Evolutionary conservation across 2,113 vertebrate genomes (phyloP), one percentile per base, ranked within the genome.

Genomic region (Rhea pennata): DNA sequence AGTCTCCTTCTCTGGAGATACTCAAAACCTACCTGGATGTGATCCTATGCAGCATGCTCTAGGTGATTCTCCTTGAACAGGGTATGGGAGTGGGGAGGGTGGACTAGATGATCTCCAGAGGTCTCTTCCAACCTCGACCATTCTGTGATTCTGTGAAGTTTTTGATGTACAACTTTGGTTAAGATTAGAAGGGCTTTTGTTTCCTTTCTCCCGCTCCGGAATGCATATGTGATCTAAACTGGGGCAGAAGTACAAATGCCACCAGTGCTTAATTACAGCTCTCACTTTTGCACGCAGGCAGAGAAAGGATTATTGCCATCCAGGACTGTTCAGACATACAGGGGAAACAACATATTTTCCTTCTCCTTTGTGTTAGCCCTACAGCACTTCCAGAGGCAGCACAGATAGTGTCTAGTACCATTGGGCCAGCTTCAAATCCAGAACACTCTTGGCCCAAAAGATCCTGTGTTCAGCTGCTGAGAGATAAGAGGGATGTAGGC

Each of bases 141-240:
- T 36, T 36, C 36, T 36, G 36, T 36, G 36, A 36, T 36, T 36
- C 36, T 36, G 36, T 36, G 6, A 40, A 1, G 3, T 50, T 85
- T 87, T 78, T 39, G 51, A 44, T 39, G 62, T 36, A 29, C 16
- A 53, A 9, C 33, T 83, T 75, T 58, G 39, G 11, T 1, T 73
- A 71, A 80, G 59, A 31, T 27, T 10, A 69, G 74, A 83, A 62
- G 42, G 44, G 6, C 31, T 84, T n/a, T 14, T 33, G 9, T 50
- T 53, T 54, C 56, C 31, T 56, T 67, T 48, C 42, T 50, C 51
- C 36, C 87, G 67, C 58, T 78, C n/a, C 33, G 42, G 39, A 51
- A 8, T 0, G 0, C 0, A 0, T 10, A 36, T 59, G 23, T 7
- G 36, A 71, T 6, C 26, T 56, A 46, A 75, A 12, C 20, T 42